These are phyloP conservation scores for Leuctra nigra DNA, from an alignment of 2,888 invertebrate species.

Conservation along the genomic window DNA sequence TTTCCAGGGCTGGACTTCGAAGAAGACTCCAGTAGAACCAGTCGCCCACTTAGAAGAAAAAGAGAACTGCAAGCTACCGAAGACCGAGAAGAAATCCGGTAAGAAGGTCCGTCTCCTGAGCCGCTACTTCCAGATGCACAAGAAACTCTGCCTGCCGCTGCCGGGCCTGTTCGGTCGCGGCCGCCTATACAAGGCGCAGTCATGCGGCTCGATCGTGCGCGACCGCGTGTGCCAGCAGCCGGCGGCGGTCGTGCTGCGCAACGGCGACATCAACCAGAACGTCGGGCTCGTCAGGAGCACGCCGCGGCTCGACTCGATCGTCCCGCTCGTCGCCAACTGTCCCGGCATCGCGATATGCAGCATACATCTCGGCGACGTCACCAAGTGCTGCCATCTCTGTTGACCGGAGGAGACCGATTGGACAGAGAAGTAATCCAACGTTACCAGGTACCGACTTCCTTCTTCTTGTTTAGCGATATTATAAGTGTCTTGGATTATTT, in stretches of 20 bases:
- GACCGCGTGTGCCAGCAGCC: slow-evolving; percentile 44
- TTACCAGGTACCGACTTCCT: too few species aligned
- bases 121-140: slow-evolving; percentile 61
- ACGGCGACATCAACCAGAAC: slow-evolving; percentile 47
- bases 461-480: too few species aligned
- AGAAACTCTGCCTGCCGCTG: slow-evolving; percentile 55
- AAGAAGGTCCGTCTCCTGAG: slow-evolving; percentile 54
- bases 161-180: slow-evolving; percentile 49
- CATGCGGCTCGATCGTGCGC: slow-evolving; percentile 53
- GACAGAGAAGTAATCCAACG: too few species aligned
- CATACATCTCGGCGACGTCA: slow-evolving; percentile 48
- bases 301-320: slow-evolving; percentile 33
- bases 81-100: slow-evolving; percentile 35
- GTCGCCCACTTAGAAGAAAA: slow-evolving; percentile 26
- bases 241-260: slow-evolving; percentile 38
- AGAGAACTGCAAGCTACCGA: slow-evolving; percentile 27
- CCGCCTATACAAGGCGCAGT: slow-evolving; percentile 54
- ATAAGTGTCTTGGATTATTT: too few species aligned
- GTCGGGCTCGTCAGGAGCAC: slow-evolving; percentile 36
- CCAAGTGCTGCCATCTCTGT: slow-evolving; percentile 54
- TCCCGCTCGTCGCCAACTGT: slow-evolving; percentile 42
- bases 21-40: too few species aligned
- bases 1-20: too few species aligned
- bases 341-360: slow-evolving; percentile 47
- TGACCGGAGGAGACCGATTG: slow-evolving; percentile 41